These are phyloP conservation scores for Danaus chrysippus DNA, from an alignment of 2,888 invertebrate genomes.

Conservation along the genomic window DNA sequence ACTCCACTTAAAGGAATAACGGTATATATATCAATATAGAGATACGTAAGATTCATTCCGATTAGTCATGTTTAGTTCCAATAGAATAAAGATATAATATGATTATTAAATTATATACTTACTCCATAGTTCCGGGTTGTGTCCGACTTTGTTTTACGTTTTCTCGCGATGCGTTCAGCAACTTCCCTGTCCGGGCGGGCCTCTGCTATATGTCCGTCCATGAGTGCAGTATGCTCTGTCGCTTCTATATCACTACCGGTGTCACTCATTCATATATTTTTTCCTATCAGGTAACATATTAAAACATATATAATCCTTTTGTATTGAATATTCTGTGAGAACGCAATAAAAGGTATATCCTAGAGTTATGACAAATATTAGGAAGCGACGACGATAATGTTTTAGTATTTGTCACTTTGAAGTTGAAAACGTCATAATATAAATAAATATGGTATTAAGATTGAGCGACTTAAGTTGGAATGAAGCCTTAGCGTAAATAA, in stretches of 20 bases:
- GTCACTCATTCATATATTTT: conserved; percentile 65
- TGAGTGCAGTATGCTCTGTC: conserved; percentile 88
- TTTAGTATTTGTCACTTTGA: no score
- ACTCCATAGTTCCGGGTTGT: conserved; percentile 77
- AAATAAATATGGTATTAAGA: no score
- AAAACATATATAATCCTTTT: conserved; percentile 1
- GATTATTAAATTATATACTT: conserved; percentile 39
- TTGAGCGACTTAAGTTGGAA: no score
- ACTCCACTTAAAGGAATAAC: no score
- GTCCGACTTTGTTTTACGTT: conserved; percentile 76
- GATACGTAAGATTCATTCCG: not conserved
- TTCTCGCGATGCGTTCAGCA: conserved; percentile 75
- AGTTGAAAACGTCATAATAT: no score
- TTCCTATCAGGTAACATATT: conserved; percentile 29
- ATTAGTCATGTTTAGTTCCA: not conserved
- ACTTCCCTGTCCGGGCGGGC: conserved; percentile 78
- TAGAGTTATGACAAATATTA: no score
- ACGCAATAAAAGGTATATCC: no score
- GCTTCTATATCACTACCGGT: conserved; percentile 73
- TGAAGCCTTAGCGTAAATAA: no score
- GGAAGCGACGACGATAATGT: no score
- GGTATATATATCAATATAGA: no score
- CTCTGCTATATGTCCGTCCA: conserved; percentile 90
- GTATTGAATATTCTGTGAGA: no score
- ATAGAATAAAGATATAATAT: not conserved